Evolutionary conservation across 2,888 invertebrate species (phyloP).

Genomic region (Chironomus tentans): DNA sequence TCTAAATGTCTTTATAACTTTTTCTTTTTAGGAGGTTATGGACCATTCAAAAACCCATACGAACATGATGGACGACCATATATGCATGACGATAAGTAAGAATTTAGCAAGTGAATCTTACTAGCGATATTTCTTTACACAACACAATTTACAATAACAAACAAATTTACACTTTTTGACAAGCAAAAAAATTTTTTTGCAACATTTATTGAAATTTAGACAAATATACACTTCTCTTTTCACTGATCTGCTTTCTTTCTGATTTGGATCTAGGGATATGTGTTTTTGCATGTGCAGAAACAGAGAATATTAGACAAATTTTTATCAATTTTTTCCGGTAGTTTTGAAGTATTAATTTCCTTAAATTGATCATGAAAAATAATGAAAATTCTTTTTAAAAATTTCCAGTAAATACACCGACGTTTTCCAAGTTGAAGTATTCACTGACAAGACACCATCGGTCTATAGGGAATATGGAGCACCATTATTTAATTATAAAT

Average conservation of each 20-base stretch:
- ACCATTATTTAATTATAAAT: not conserved
- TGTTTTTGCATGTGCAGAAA: too few species aligned
- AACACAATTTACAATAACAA: too few species aligned
- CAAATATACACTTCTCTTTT: not conserved
- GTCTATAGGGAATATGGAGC: conserved; percentile 13
- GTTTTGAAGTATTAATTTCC: too few species aligned
- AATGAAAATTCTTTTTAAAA: not conserved
- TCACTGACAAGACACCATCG: not conserved
- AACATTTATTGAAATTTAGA: not conserved
- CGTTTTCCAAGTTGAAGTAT: not conserved
- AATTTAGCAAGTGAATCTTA: too few species aligned
- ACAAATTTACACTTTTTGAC: too few species aligned
- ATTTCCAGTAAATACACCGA: not conserved
- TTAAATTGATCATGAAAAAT: not conserved
- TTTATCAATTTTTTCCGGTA: too few species aligned
- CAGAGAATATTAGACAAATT: too few species aligned
- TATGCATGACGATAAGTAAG: conserved; percentile 6
- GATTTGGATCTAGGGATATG: too few species aligned
- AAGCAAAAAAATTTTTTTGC: not conserved
- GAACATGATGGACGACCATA: conserved; percentile 14
- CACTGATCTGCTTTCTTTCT: not conserved
- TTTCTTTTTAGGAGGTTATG: conserved; percentile 36
- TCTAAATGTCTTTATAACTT: not conserved
- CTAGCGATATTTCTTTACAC: too few species aligned
- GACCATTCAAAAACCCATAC: conserved; percentile 35